Conservation (phyloP, 1,140 invertebrate genomes). For the Rhynchophorus ferrugineus region DNA sequence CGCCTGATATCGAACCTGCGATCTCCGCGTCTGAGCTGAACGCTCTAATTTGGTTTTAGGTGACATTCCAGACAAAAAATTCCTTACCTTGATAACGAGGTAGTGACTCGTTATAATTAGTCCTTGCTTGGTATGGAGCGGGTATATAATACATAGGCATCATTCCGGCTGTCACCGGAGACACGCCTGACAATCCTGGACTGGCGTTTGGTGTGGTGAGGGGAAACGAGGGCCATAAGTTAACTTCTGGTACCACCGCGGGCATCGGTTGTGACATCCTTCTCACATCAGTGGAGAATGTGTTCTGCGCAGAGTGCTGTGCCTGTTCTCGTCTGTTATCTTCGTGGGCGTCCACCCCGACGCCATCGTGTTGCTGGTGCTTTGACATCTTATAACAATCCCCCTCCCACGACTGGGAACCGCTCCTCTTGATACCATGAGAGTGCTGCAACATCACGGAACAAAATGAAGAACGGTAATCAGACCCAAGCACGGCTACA, state of each 20-base stretch:
- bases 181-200: background rate
- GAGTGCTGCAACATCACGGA: constrained; percentile 10
- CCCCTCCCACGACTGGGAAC: constrained; percentile 49
- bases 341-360: background rate
- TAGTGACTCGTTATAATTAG: background rate
- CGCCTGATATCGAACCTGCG: too few species aligned
- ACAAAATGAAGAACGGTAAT: background rate
- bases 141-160: background rate
- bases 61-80: too few species aligned
- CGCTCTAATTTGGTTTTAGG: too few species aligned
- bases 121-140: background rate
- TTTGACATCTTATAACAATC: constrained; percentile 48
- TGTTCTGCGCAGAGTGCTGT: background rate
- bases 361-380: constrained; percentile 1
- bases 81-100: background rate
- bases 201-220: background rate
- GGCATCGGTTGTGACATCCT: background rate
- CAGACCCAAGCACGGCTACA: too few species aligned
- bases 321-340: background rate
- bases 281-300: background rate
- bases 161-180: background rate
- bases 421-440: constrained; percentile 50
- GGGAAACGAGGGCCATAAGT: background rate
- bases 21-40: too few species aligned
- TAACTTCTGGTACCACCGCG: background rate